A percentile compares a stretch with the other conserved stretches of the same genome.
Evolutionary conservation across 2,797 vertebrate species (phyloP).

Genomic region (Takifugu rubripes): DNA sequence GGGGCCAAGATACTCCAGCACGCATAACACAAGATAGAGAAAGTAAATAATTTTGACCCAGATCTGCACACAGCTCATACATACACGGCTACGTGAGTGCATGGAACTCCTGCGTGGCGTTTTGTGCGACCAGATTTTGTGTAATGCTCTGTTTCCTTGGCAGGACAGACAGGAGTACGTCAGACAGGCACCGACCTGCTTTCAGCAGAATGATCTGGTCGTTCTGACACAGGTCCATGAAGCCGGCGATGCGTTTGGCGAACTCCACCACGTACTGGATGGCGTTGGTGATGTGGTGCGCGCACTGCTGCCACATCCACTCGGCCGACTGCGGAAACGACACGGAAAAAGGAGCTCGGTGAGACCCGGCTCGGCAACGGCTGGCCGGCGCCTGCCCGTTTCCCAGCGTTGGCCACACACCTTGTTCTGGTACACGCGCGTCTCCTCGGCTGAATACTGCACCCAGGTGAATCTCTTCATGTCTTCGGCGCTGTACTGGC

Average conservation of each 20-base stretch:
- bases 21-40: conserved; percentile 60
- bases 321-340: conserved; percentile 79
- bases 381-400: not conserved
- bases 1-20: conserved; percentile 65
- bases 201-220: conserved; percentile 94
- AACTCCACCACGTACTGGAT: conserved; percentile 95
- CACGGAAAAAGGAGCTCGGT: conserved; percentile 4
- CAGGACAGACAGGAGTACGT: not conserved
- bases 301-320: conserved; percentile 91
- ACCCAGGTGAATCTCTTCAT: conserved; percentile 84
- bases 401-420: conserved; percentile 45
- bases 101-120: too few species aligned
- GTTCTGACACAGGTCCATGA: conserved; percentile 94
- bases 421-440: conserved; percentile 83
- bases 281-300: conserved; percentile 87
- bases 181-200: conserved; percentile 83
- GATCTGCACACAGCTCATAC: conserved; percentile 41
- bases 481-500: conserved; percentile 87
- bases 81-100: not conserved
- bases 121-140: too few species aligned
- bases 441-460: conserved; percentile 84
- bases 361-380: not conserved
- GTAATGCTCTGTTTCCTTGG: too few species aligned
- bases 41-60: conserved; percentile 55
- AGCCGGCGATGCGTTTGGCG: conserved; percentile 88